phyloP scores from a whole-genome alignment of 2,113 vertebrate genomes.

The Anhinga anhinga region DNA sequence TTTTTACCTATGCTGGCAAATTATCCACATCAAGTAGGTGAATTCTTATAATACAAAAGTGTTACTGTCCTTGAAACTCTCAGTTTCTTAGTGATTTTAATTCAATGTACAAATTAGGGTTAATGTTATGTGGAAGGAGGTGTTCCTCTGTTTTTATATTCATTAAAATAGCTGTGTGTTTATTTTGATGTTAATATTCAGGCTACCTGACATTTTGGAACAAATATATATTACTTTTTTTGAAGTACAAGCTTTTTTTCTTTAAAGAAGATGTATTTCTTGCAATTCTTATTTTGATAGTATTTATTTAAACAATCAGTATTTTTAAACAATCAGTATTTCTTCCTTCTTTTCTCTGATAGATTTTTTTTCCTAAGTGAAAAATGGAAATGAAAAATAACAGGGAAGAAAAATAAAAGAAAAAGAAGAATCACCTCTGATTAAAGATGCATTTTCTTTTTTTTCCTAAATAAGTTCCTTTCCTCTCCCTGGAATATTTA shows the following conservation, averaged over 20 bases:
- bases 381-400: not conserved
- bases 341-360: not conserved
- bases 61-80: not conserved
- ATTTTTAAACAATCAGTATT: not conserved
- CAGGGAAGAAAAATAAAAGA: not conserved
- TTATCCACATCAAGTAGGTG: not conserved
- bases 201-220: not conserved
- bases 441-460: not conserved
- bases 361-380: not conserved
- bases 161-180: not conserved
- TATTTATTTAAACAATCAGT: not conserved
- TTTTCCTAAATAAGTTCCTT: not conserved
- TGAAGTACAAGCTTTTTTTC: not conserved
- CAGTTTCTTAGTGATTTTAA: not conserved
- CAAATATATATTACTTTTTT: not conserved
- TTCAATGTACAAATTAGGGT: not conserved
- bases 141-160: not conserved
- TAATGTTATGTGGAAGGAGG: not conserved
- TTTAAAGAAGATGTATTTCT: not conserved
- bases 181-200: not conserved
- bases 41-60: not conserved
- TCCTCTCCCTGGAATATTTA: not conserved
- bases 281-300: not conserved
- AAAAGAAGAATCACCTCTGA: not conserved
- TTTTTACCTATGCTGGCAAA: not conserved